Percentiles rank a stretch among this genome's conserved stretches.
These are phyloP conservation scores for Caenorhabditis remanei DNA, from an alignment of 1,140 invertebrate genomes.

Conservation along the genomic window DNA sequence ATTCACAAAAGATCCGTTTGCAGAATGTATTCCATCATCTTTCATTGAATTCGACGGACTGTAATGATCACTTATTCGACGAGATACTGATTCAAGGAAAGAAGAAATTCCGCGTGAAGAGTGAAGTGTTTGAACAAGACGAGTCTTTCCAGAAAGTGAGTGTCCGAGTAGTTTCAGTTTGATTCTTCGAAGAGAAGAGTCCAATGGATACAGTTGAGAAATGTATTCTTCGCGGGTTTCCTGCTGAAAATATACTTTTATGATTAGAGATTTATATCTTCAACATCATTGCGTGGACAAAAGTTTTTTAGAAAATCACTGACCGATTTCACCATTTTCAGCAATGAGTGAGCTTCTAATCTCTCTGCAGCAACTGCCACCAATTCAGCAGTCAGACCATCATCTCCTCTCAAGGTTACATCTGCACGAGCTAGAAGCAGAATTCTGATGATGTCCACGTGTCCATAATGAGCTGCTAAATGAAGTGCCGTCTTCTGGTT, in stretches of 20 bases:
- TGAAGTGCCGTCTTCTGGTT: constrained; percentile 81
- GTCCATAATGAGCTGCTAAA: constrained; percentile 84
- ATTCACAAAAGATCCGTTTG: constrained; percentile 66
- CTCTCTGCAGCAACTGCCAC: constrained; percentile 86
- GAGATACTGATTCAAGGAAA: constrained; percentile 54
- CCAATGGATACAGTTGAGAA: constrained; percentile 83
- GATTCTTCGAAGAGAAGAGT: constrained; percentile 82
- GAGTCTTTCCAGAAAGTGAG: constrained; percentile 85
- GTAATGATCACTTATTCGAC: constrained; percentile 56
- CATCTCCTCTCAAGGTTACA: constrained; percentile 78
- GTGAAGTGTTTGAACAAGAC: constrained; percentile 84
- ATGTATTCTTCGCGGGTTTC: constrained; percentile 82
- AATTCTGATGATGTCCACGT: constrained; percentile 85
- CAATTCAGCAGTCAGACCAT: constrained; percentile 86
- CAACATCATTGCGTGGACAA: neutral
- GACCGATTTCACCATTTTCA: constrained; percentile 84
- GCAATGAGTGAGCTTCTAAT: constrained; percentile 84
- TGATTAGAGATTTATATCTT: neutral
- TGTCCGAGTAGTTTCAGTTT: constrained; percentile 86
- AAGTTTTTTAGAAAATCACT: constrained; percentile 6
- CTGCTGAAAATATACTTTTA: constrained; percentile 78
- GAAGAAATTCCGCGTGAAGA: constrained; percentile 52
- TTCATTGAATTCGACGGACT: constrained; percentile 57
- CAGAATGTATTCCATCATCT: constrained; percentile 67
- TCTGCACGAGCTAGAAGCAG: constrained; percentile 82